phyloP scores from a whole-genome alignment of 2,888 invertebrate species.

The Phortica magna region DNA sequence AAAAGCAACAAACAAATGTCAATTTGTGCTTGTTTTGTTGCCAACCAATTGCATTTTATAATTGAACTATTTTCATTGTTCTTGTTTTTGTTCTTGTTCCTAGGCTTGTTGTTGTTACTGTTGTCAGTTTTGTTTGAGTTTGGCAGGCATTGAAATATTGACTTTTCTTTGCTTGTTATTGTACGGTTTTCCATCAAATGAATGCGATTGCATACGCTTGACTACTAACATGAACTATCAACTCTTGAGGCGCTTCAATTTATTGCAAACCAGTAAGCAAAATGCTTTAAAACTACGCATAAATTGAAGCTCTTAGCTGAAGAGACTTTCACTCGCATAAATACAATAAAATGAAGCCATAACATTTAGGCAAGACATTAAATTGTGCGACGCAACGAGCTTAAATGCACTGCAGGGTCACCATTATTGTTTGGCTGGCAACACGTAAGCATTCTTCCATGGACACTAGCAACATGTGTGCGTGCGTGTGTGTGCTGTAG shows the following conservation, averaged over 20 bases:
- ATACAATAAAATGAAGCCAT: slow-evolving; percentile 28
- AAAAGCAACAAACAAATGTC: neutral
- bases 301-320: neutral
- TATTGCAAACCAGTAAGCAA: too few relatives aligned
- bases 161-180: too few relatives aligned
- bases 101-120: neutral
- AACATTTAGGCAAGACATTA: slow-evolving; percentile 14
- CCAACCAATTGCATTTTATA: slow-evolving; percentile 7
- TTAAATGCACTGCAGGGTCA: neutral
- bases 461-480: neutral
- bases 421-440: neutral
- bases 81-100: neutral
- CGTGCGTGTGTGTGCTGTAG: neutral
- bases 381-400: neutral
- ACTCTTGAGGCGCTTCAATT: too few relatives aligned
- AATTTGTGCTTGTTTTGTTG: slow-evolving; percentile 1
- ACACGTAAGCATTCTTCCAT: neutral
- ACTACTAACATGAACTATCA: too few relatives aligned
- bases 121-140: neutral
- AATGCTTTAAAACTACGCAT: neutral
- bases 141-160: neutral
- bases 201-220: too few relatives aligned
- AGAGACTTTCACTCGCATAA: slow-evolving; percentile 1
- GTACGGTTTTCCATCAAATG: too few relatives aligned
- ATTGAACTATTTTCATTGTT: slow-evolving; percentile 11